phyloP scores from a whole-genome alignment of 1,140 invertebrate species.

The Caenorhabditis briggsae region DNA sequence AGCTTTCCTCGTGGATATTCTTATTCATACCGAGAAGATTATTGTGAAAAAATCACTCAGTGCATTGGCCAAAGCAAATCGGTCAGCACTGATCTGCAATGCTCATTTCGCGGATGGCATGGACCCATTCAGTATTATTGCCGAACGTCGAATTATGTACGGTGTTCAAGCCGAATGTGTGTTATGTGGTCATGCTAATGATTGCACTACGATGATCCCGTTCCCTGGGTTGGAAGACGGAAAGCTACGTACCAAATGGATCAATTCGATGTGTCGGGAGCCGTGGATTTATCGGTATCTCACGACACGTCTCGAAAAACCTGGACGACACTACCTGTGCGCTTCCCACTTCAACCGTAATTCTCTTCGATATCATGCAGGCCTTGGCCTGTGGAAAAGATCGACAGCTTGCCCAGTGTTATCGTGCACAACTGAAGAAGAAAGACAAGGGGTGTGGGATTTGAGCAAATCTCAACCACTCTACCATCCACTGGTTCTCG shows the following conservation, averaged over 20 bases:
- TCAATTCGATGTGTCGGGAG: constrained; percentile 38
- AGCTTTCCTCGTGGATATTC: constrained; percentile 45
- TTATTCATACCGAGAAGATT: constrained; percentile 38
- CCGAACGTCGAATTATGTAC: constrained; percentile 18
- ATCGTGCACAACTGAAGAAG: constrained; percentile 14
- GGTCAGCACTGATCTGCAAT: constrained; percentile 21
- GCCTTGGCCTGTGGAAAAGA: constrained; percentile 3
- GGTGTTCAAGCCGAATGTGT: constrained; percentile 35
- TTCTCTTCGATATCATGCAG: constrained; percentile 21
- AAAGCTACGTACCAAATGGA: constrained; percentile 36
- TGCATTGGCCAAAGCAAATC: not conserved
- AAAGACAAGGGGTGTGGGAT: constrained; percentile 48
- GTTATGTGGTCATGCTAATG: not conserved
- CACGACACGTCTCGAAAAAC: constrained; percentile 17
- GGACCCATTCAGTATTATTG: constrained; percentile 32
- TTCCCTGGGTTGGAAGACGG: constrained; percentile 11
- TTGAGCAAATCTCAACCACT: constrained; percentile 20
- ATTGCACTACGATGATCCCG: constrained; percentile 30
- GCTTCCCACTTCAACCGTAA: constrained; percentile 49
- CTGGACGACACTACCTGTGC: constrained; percentile 54
- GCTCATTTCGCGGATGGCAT: constrained; percentile 20
- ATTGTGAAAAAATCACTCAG: constrained; percentile 4
- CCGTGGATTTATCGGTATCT: constrained; percentile 36
- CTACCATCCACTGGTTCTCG: constrained; percentile 44
- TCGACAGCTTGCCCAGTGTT: not conserved